These are phyloP conservation scores for Meghimatium bilineatum DNA, from an alignment of 2,888 invertebrate species.

Conservation along the genomic window DNA sequence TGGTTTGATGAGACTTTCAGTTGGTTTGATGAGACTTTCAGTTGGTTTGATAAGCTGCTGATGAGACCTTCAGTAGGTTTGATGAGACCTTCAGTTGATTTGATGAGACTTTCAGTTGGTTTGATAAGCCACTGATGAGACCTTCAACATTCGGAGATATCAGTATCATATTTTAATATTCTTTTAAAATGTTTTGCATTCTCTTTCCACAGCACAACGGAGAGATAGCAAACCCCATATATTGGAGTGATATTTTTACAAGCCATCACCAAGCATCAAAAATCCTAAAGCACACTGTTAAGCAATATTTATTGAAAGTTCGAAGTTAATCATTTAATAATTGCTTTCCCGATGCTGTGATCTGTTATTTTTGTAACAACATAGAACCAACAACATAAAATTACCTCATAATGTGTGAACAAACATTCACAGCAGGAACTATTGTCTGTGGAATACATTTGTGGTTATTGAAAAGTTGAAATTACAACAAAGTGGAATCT, in stretches of 20 bases:
- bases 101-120: too few species aligned
- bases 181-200: not conserved
- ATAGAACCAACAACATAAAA: not conserved
- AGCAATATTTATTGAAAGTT: not conserved
- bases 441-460: not conserved
- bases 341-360: constrained; percentile 2
- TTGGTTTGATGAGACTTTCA: too few species aligned
- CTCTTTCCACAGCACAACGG: not conserved
- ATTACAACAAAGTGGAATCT: not conserved
- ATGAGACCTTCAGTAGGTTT: too few species aligned
- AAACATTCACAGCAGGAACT: not conserved
- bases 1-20: too few species aligned
- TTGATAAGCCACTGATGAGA: too few species aligned
- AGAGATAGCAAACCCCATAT: constrained; percentile 23
- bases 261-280: not conserved
- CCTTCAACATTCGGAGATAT: not conserved
- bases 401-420: not conserved
- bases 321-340: not conserved
- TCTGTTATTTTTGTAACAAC: not conserved
- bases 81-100: too few species aligned
- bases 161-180: not conserved
- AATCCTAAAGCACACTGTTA: not conserved
- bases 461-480: not conserved
- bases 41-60: too few species aligned
- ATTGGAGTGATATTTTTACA: not conserved